A percentile compares a stretch with the other conserved stretches of the same genome.
Conservation (phyloP, 2,797 vertebrate species). For the Pelodytes ibericus region DNA sequence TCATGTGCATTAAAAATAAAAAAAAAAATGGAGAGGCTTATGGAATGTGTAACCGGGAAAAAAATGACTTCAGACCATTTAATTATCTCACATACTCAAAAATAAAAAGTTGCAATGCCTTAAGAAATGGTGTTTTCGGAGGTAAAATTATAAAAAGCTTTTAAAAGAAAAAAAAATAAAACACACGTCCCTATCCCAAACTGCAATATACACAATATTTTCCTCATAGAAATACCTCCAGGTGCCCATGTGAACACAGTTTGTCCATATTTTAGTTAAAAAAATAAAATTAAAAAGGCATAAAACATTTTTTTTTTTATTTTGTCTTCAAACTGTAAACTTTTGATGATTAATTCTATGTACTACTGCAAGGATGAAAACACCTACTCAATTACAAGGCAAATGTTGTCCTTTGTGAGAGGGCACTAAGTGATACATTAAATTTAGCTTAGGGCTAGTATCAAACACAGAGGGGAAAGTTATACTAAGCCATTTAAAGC, state of each 20-base stretch:
- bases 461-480: neutral
- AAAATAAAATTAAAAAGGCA: conserved; percentile 55
- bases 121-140: conserved; percentile 10
- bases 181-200: conserved; percentile 25
- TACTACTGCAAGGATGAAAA: conserved; percentile 58
- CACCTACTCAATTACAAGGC: conserved; percentile 62
- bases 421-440: conserved; percentile 62
- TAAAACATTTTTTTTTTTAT: neutral
- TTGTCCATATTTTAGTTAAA: conserved; percentile 51
- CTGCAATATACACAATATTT: conserved; percentile 28
- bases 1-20: too few relatives aligned
- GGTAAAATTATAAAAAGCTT: neutral
- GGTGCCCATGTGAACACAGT: neutral
- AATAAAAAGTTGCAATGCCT: conserved; percentile 33
- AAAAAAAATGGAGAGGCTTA: too few relatives aligned
- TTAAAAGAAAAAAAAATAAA: neutral
- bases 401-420: conserved; percentile 59
- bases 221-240: conserved; percentile 46
- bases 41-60: too few relatives aligned
- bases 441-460: conserved; percentile 3
- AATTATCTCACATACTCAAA: conserved; percentile 22
- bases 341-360: conserved; percentile 63
- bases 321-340: conserved; percentile 63
- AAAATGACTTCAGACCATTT: too few relatives aligned
- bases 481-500: neutral